Evolutionary conservation across 2,797 vertebrate genomes (phyloP), one percentile per base, ranked within the genome.

Genomic region (Tragopan temminckii): DNA sequence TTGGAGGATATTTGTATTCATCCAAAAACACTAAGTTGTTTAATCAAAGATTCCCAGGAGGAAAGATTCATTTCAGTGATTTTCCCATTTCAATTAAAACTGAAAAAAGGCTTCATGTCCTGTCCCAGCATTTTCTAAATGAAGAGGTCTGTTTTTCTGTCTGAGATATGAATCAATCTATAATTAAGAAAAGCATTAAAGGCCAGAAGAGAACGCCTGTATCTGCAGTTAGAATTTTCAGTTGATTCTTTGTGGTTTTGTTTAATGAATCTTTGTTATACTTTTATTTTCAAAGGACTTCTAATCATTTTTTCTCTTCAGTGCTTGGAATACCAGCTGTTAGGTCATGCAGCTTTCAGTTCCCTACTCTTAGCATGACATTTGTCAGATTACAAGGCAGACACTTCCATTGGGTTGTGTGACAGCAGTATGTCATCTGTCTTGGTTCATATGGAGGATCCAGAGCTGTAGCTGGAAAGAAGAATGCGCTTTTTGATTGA

Each of bases 211-310:
- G 33, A 72, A 24, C 63, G 38, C 29, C 55, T 63, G 2, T 74
- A 55, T 25, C 45, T 62, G 40, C 36, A 89, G 70, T 40, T 57
- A 71, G 72, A 89, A 48, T 45, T 80, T 94, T 59, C n/a, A 36
- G 4, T 23, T 80, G 20, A 71, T 79, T 70, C 3, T 14, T 76
- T 79, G 19, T 57, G 33, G 45, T 50, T 45, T 53, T 1, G 2
- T 72, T 88, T 88, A 17, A 13, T 48, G 20, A 79, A 70, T 11
- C 8, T 48, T 72, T 88, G 71, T 17, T 63, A 48, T 80, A 7
- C 4, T 86, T 94, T 81, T 64, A 66, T 23, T 90, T 92, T 83
- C 33, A 46, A 80, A 75, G n/a, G 33, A n/a, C 38, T 91, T 89
- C 5, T 16, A 43, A 21, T 78, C 33, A 45, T 50, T 81, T 72